Conservation (phyloP, 2,797 vertebrate species). For the Poeciliopsis infans region DNA sequence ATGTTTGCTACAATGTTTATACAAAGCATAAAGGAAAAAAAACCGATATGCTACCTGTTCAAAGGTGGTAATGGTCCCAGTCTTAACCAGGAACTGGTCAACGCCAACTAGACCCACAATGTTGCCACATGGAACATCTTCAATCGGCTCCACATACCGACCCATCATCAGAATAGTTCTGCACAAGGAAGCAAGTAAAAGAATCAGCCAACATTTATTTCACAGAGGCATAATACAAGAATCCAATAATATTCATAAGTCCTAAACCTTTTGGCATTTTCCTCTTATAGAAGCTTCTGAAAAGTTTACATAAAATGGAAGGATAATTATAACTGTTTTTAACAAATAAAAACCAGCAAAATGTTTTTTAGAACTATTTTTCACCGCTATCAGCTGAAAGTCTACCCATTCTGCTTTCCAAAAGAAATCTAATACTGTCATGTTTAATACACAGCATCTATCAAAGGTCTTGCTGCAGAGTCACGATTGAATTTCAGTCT, state of each 20-base stretch:
- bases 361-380: background rate
- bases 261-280: background rate
- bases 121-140: slow-evolving; percentile 95
- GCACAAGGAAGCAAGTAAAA: background rate
- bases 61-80: slow-evolving; percentile 93
- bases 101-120: slow-evolving; percentile 94
- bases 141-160: slow-evolving; percentile 92
- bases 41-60: slow-evolving; percentile 72
- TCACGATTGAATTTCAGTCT: background rate
- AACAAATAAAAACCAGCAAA: background rate
- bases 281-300: background rate
- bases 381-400: background rate
- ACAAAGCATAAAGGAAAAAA: background rate
- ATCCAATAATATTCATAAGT: background rate
- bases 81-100: slow-evolving; percentile 94
- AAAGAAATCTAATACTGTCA: background rate
- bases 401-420: background rate
- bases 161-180: slow-evolving; percentile 99
- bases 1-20: background rate
- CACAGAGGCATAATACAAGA: no score
- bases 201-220: background rate
- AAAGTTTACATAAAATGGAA: background rate
- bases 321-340: background rate
- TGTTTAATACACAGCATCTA: background rate
- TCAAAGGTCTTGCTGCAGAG: background rate